phyloP scores from a whole-genome alignment of 2,797 vertebrate genomes.

The Pitangus sulphuratus region DNA sequence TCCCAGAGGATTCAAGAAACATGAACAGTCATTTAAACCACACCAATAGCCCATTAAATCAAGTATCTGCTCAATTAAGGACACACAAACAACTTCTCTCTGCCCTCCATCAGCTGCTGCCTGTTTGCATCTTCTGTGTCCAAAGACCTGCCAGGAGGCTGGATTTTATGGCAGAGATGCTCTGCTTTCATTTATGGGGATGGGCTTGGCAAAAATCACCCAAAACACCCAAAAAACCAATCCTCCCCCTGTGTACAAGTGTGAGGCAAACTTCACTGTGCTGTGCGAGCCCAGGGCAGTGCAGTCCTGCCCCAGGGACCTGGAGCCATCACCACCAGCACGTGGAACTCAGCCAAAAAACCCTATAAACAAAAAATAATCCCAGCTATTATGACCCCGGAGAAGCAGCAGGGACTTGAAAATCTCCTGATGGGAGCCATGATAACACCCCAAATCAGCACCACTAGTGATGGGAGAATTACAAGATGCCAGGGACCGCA shows the following conservation, averaged over 20 bases:
- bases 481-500: background rate
- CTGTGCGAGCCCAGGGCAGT: background rate
- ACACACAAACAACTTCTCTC: background rate
- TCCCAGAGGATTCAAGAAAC: background rate
- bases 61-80: background rate
- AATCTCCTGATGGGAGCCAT: background rate
- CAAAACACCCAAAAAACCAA: accelerated
- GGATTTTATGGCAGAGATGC: background rate
- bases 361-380: background rate
- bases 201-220: background rate
- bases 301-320: background rate
- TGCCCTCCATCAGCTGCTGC: background rate
- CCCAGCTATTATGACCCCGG: background rate
- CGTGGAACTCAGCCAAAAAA: accelerated
- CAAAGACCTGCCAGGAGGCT: background rate
- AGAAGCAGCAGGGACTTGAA: background rate
- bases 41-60: background rate
- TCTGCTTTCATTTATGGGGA: background rate
- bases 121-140: background rate
- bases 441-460: background rate
- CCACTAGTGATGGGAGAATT: no score
- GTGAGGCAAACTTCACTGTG: background rate
- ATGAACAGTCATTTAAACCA: background rate
- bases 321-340: background rate
- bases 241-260: background rate